phyloP scores from a whole-genome alignment of 2,113 vertebrate genomes.

The Puntigrus tetrazona region DNA sequence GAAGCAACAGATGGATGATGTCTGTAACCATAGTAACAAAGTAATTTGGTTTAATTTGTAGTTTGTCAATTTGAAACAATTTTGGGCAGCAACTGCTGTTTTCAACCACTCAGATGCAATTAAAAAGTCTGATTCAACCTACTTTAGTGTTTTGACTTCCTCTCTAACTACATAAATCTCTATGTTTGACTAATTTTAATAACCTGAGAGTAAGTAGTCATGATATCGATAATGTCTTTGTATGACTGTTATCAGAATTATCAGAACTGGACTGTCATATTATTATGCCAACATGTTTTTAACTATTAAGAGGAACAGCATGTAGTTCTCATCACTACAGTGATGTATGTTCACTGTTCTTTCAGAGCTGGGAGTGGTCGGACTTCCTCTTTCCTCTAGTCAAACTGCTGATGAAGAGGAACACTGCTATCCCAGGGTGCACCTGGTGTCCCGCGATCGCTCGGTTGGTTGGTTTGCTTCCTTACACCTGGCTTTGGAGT shows the following conservation, averaged over 20 bases:
- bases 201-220: neutral
- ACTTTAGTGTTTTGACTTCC: neutral
- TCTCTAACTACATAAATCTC: neutral
- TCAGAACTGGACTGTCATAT: neutral
- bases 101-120: neutral
- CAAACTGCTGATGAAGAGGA: constrained; percentile 34
- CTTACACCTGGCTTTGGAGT: constrained; percentile 17
- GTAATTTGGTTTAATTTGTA: neutral
- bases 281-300: neutral
- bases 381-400: constrained; percentile 25
- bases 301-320: neutral
- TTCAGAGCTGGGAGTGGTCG: constrained; percentile 4
- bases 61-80: neutral
- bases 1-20: neutral
- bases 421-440: constrained; percentile 36
- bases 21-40: neutral
- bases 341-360: neutral
- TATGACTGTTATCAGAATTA: too few relatives aligned
- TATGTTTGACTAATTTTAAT: neutral
- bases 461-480: constrained; percentile 11
- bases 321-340: constrained; percentile 3
- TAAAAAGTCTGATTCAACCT: neutral
- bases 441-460: constrained; percentile 39
- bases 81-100: neutral
- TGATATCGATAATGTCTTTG: neutral